Evolutionary conservation across 2,888 invertebrate genomes (phyloP).

Genomic region (Exephanes ischioxanthus): DNA sequence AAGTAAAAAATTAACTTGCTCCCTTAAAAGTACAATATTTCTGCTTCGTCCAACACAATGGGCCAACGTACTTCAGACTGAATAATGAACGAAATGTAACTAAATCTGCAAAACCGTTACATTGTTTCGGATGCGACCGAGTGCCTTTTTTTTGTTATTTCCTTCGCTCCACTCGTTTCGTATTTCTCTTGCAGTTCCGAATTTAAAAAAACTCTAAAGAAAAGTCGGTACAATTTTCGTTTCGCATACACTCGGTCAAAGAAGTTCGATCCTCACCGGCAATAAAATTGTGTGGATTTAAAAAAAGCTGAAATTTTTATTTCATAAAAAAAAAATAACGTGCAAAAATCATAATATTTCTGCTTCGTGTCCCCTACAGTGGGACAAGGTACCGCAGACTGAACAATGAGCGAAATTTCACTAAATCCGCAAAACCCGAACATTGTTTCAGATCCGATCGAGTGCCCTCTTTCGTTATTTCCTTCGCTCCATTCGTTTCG

Average conservation of each 20-base stretch:
- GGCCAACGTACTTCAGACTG: no score
- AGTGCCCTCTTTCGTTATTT: slow-evolving; percentile 19
- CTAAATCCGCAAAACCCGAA: slow-evolving; percentile 23
- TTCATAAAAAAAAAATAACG: no score
- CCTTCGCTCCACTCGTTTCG: background rate
- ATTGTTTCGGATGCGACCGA: slow-evolving; percentile 17
- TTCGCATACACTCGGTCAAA: no score
- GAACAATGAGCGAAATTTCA: background rate
- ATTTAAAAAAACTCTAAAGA: no score
- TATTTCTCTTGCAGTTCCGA: background rate
- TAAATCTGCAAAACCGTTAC: slow-evolving; percentile 13
- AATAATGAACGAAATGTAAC: background rate
- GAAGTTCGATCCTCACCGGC: no score
- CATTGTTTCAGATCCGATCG: slow-evolving; percentile 29
- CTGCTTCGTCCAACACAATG: no score
- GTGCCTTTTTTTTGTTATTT: no score
- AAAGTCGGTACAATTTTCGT: no score
- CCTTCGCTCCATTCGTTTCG: slow-evolving; percentile 18
- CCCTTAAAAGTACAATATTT: no score
- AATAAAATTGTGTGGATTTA: no score
- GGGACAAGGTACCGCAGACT: background rate
- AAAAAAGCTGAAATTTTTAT: no score
- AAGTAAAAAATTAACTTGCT: background rate
- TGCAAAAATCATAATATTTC: no score
- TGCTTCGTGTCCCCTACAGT: background rate